Percentiles rank a stretch among this genome's conserved stretches.
These are phyloP conservation scores for Erpobdella octoculata DNA, from an alignment of 2,888 invertebrate genomes.

Conservation along the genomic window DNA sequence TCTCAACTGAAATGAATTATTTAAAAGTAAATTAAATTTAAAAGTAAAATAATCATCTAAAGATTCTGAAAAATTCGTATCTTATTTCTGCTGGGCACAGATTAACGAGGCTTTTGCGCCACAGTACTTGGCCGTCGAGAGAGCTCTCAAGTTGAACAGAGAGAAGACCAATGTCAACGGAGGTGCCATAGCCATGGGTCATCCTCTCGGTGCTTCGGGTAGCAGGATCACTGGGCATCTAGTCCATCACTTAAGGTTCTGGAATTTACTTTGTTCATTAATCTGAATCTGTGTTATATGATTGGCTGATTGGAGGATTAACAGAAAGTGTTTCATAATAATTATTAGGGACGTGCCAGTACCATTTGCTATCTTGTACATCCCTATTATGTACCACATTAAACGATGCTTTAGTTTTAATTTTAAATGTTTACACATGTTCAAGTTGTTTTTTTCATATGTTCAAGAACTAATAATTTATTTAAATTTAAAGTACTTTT, in stretches of 20 bases:
- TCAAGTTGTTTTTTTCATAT: too few species aligned
- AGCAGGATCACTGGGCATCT: constrained; percentile 82
- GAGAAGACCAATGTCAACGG: constrained; percentile 86
- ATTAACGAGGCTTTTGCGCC: constrained; percentile 97
- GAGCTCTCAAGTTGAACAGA: constrained; percentile 75
- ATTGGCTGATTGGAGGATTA: too few species aligned
- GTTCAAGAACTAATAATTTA: not conserved
- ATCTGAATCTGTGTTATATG: not conserved
- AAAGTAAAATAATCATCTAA: not conserved
- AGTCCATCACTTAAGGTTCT: constrained; percentile 79
- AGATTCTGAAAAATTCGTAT: not conserved
- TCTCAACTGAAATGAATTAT: too few species aligned
- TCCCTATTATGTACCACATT: too few species aligned
- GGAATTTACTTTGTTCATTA: not conserved
- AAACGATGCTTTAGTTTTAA: too few species aligned
- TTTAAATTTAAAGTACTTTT: not conserved
- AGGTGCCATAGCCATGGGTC: constrained; percentile 92
- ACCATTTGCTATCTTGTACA: too few species aligned
- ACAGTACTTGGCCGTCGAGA: constrained; percentile 83
- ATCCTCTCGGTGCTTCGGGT: constrained; percentile 90
- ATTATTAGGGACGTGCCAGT: too few species aligned
- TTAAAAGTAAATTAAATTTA: too few species aligned
- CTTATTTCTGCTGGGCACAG: constrained; percentile 57
- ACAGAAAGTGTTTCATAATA: too few species aligned
- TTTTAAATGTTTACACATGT: too few species aligned